Percentiles rank a stretch among this genome's conserved stretches.
Conservation (phyloP, 2,113 vertebrate genomes). For the Burhinus bistriatus region DNA sequence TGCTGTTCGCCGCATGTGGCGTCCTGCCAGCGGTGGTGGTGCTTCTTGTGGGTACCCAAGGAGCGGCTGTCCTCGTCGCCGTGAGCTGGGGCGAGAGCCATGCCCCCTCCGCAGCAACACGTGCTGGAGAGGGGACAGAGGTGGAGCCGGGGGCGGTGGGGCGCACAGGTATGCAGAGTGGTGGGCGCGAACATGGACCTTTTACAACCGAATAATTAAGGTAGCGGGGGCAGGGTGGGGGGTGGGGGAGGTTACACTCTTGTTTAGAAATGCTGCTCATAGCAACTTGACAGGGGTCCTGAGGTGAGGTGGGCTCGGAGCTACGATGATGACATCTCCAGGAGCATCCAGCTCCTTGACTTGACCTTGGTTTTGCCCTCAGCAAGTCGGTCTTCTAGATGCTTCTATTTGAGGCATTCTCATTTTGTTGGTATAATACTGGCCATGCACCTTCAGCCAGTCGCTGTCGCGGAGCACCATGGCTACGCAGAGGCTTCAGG, state of each 20-base stretch:
- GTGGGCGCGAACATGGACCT: accelerated
- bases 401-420: background rate
- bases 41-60: background rate
- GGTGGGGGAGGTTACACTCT: background rate
- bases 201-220: background rate
- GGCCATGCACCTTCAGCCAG: accelerated
- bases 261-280: background rate
- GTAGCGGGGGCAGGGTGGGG: accelerated
- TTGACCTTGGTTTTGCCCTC: background rate
- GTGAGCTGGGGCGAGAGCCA: too few species aligned
- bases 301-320: background rate
- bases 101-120: accelerated
- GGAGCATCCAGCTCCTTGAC: background rate
- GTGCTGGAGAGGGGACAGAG: background rate
- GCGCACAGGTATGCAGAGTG: too few species aligned
- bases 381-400: background rate
- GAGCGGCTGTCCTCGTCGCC: accelerated
- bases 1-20: background rate
- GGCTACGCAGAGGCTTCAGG: background rate
- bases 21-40: too few species aligned
- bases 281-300: background rate
- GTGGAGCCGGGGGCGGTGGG: background rate
- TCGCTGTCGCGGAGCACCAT: accelerated
- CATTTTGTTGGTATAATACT: background rate
- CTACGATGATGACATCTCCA: background rate